phyloP scores from a whole-genome alignment of 1,140 invertebrate species.

The Saccostrea cuccullata region DNA sequence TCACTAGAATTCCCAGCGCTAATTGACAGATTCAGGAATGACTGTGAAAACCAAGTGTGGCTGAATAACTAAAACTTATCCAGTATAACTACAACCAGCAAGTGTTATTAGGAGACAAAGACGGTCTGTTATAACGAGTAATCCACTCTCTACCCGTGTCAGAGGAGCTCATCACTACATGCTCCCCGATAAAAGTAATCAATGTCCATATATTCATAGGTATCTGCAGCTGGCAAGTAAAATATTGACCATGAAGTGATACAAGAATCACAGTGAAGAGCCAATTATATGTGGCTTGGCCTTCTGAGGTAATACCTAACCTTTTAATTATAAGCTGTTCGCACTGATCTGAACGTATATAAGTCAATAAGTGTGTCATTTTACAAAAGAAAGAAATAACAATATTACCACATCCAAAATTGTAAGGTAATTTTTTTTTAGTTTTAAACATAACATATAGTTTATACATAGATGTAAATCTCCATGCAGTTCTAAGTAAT shows the following conservation, averaged over 20 bases:
- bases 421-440: too few relatives aligned
- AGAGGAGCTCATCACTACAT: not conserved
- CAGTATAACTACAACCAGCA: not conserved
- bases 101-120: not conserved
- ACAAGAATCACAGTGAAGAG: constrained; percentile 13
- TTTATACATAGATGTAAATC: too few relatives aligned
- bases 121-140: not conserved
- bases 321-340: not conserved
- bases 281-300: not conserved
- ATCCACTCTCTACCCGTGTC: not conserved
- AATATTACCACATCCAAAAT: too few relatives aligned
- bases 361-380: too few relatives aligned
- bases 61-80: not conserved
- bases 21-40: constrained; percentile 1
- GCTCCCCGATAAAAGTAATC: not conserved
- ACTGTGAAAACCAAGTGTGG: not conserved
- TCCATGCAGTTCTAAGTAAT: too few relatives aligned
- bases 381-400: too few relatives aligned
- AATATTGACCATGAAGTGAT: constrained; percentile 34
- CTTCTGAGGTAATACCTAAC: not conserved
- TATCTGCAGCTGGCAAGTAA: not conserved
- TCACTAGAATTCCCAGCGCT: not conserved
- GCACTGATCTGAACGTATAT: too few relatives aligned
- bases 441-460: too few relatives aligned
- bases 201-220: constrained; percentile 31